These are phyloP conservation scores for Pachycephala philippinensis DNA, from an alignment of 2,113 vertebrate species.

Conservation along the genomic window DNA sequence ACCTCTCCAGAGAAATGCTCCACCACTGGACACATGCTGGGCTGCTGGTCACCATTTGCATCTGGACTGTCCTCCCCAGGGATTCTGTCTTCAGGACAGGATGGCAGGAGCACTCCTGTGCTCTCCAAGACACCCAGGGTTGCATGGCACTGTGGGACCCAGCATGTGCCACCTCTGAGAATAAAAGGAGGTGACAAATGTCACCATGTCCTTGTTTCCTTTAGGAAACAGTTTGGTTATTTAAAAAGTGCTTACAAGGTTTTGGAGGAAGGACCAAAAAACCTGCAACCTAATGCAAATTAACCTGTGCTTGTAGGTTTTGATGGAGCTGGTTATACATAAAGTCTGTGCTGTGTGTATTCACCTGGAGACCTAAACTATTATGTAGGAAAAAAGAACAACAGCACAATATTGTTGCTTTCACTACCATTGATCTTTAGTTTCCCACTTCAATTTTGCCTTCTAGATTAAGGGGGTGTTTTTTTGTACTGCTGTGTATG, in stretches of 20 bases:
- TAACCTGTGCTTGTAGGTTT: not conserved
- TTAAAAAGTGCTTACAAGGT: not conserved
- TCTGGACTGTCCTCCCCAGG: not conserved
- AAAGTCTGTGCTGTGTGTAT: not conserved
- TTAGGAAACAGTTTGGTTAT: not conserved
- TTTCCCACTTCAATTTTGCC: slow-evolving; percentile 9
- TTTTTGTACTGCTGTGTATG: not conserved
- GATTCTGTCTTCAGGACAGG: not conserved
- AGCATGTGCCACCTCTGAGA: not conserved
- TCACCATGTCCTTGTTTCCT: not conserved
- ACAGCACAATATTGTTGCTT: not conserved
- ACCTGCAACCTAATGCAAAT: not conserved
- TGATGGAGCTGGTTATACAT: not conserved
- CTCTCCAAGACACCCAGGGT: not conserved
- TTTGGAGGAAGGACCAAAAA: not conserved
- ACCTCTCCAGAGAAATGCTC: not conserved
- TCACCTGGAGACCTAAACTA: not conserved
- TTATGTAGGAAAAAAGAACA: not conserved
- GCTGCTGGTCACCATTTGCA: not conserved
- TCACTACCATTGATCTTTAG: not conserved
- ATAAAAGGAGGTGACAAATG: not conserved
- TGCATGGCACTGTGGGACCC: not conserved
- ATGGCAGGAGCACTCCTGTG: not conserved
- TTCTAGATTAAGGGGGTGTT: not conserved
- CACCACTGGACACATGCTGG: rapidly evolving